Evolutionary conservation across 2,113 vertebrate species (phyloP).

Genomic region (Varanus salvator): DNA sequence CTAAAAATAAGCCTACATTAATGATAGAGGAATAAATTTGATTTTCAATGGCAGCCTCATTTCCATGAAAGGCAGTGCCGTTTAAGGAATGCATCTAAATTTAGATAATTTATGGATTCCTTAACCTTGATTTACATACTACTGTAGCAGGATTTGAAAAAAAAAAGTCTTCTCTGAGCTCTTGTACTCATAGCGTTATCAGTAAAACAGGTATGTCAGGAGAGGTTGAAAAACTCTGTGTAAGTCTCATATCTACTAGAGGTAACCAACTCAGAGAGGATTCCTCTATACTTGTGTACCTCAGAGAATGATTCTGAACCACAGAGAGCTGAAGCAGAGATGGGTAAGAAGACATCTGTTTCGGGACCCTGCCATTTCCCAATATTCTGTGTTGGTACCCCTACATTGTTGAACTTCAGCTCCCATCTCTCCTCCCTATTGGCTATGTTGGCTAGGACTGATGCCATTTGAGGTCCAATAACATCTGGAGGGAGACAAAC

Average conservation of each 20-base stretch:
- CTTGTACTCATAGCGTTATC: background rate
- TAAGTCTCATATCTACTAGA: background rate
- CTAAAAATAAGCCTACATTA: conserved; percentile 68
- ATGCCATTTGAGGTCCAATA: too few relatives aligned
- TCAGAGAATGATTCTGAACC: background rate
- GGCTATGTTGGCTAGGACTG: too few relatives aligned
- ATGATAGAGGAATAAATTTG: conserved; percentile 69
- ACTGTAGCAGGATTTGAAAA: conserved; percentile 39
- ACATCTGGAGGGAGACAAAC: too few relatives aligned
- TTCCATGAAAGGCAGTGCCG: conserved; percentile 64
- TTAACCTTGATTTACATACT: conserved; percentile 62
- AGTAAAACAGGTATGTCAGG: background rate
- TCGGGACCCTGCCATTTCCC: too few relatives aligned
- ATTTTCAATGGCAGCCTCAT: conserved; percentile 61
- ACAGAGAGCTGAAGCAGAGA: background rate
- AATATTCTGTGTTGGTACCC: too few relatives aligned
- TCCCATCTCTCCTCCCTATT: too few relatives aligned
- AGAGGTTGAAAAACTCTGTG: background rate
- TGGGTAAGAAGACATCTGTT: background rate
- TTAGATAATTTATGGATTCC: conserved; percentile 58
- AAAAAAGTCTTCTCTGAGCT: conserved; percentile 41
- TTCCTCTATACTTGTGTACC: background rate
- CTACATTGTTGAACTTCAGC: too few relatives aligned
- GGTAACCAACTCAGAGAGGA: background rate
- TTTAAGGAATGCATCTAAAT: conserved; percentile 63